Evolutionary conservation across 2,888 invertebrate genomes (phyloP).

Genomic region (Latheticus oryzae): DNA sequence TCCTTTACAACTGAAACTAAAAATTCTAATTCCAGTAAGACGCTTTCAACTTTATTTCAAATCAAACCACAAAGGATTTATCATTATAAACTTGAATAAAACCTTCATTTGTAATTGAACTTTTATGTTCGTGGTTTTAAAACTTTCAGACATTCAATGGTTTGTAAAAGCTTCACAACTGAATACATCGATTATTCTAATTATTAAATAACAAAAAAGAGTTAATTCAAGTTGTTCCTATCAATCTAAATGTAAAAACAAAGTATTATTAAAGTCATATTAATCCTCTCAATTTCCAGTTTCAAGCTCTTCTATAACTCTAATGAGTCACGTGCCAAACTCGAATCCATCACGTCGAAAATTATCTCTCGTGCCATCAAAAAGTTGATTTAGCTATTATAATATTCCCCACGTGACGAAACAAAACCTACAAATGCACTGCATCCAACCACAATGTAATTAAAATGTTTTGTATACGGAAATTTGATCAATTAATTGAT

Average conservation of each 20-base stretch:
- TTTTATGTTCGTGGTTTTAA: constrained; percentile 1
- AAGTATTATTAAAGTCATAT: too few species aligned
- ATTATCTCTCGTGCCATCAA: too few species aligned
- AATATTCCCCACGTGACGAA: neutral
- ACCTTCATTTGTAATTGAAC: constrained; percentile 2
- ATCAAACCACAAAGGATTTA: constrained; percentile 9
- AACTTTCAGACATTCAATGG: constrained; percentile 4
- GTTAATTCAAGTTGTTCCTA: too few species aligned
- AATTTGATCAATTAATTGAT: constrained; percentile 28
- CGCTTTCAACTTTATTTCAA: neutral
- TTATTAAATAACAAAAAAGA: neutral
- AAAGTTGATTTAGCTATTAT: too few species aligned
- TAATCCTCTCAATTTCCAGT: too few species aligned
- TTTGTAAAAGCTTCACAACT: constrained; percentile 7
- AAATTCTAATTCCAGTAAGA: neutral
- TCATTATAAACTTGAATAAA: constrained; percentile 8
- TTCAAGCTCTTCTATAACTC: too few species aligned
- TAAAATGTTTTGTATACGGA: constrained; percentile 23
- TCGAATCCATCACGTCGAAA: too few species aligned
- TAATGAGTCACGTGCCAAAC: too few species aligned
- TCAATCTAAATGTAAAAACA: too few species aligned
- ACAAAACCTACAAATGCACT: too few species aligned
- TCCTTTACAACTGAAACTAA: neutral
- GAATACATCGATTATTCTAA: neutral
- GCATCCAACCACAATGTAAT: constrained; percentile 24